A percentile compares a stretch with the other conserved stretches of the same genome.
phyloP scores from a whole-genome alignment of 1,140 invertebrate genomes.

The Drosophila carrolli region DNA sequence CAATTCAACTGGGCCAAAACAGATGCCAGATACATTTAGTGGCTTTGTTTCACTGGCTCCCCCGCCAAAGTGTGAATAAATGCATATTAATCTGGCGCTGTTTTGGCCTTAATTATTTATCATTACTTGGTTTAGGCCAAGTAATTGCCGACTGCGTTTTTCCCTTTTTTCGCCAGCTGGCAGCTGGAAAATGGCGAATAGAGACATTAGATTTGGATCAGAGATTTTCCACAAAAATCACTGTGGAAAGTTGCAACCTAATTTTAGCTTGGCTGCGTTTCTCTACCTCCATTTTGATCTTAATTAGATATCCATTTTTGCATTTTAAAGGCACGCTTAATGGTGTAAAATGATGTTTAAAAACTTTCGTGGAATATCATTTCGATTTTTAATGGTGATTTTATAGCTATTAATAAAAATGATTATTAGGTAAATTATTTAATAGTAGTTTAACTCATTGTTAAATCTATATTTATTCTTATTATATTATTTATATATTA shows the following conservation, averaged over 20 bases:
- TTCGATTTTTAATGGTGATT: too few relatives aligned
- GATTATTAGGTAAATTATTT: too few relatives aligned
- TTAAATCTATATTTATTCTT: too few relatives aligned
- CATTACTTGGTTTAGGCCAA: conserved; percentile 42
- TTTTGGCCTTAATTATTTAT: conserved; percentile 47
- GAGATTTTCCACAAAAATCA: neutral
- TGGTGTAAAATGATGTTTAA: too few relatives aligned
- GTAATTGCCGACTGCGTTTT: conserved; percentile 32
- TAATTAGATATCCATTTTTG: neutral
- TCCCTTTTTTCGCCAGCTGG: conserved; percentile 21
- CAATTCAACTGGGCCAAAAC: conserved; percentile 36
- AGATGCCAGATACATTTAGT: conserved; percentile 36
- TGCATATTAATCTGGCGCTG: conserved; percentile 57
- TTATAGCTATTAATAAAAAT: too few relatives aligned
- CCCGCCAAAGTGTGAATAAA: conserved; percentile 69
- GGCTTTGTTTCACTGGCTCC: conserved; percentile 15
- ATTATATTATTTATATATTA: too few relatives aligned
- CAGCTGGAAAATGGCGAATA: conserved; percentile 2
- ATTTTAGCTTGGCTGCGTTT: neutral
- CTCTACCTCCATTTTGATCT: neutral
- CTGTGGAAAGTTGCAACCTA: conserved; percentile 9
- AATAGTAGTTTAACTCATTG: too few relatives aligned
- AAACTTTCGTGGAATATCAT: too few relatives aligned
- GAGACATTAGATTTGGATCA: conserved; percentile 38
- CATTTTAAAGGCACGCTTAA: neutral